Conservation (phyloP, 2,797 vertebrate genomes). For the Gambusia yucatana region DNA sequence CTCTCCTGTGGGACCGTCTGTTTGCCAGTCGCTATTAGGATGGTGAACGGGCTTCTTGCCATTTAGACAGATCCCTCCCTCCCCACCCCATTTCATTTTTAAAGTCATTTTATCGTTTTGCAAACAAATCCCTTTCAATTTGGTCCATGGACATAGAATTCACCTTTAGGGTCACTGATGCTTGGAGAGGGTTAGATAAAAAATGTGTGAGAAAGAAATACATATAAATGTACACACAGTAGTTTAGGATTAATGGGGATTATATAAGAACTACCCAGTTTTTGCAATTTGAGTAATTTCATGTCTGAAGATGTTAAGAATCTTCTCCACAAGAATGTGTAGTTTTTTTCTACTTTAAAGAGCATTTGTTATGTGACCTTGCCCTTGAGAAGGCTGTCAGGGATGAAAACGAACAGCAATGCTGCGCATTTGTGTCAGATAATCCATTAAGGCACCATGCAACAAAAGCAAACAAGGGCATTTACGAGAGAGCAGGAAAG, state of each 20-base stretch:
- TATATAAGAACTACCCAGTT: slow-evolving; percentile 14
- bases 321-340: slow-evolving; percentile 5
- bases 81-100: slow-evolving; percentile 27
- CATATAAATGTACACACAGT: not conserved
- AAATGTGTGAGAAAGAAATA: not conserved
- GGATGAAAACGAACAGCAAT: slow-evolving; percentile 26
- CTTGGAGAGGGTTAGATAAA: slow-evolving; percentile 20
- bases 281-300: slow-evolving; percentile 17
- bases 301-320: slow-evolving; percentile 14
- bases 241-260: not conserved
- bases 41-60: slow-evolving; percentile 74
- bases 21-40: slow-evolving; percentile 64
- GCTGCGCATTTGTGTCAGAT: slow-evolving; percentile 46
- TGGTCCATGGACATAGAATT: slow-evolving; percentile 17
- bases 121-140: slow-evolving; percentile 50
- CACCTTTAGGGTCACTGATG: slow-evolving; percentile 9
- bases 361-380: slow-evolving; percentile 36
- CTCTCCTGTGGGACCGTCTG: slow-evolving; percentile 70
- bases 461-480: slow-evolving; percentile 55
- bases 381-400: slow-evolving; percentile 60
- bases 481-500: slow-evolving; percentile 38
- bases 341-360: slow-evolving; percentile 25
- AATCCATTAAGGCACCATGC: slow-evolving; percentile 34
- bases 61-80: slow-evolving; percentile 53
- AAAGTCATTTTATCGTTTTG: slow-evolving; percentile 29